Conservation (phyloP, 2,797 vertebrate species). For the Manis javanica region DNA sequence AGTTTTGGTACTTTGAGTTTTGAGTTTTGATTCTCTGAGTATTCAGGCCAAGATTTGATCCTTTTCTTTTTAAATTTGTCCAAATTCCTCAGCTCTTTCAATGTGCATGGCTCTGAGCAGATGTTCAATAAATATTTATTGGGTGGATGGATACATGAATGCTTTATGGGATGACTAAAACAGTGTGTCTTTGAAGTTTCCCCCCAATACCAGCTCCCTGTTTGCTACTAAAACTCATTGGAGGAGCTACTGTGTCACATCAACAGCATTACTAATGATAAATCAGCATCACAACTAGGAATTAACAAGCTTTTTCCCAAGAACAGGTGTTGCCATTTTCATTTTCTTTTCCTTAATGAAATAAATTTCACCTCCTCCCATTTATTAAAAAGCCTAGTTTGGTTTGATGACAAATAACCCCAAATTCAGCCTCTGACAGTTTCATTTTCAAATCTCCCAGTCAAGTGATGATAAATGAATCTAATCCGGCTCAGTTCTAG, state of each 20-base stretch:
- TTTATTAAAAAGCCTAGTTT: slow-evolving; percentile 65
- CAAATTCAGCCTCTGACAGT: slow-evolving; percentile 39
- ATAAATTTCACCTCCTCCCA: slow-evolving; percentile 55
- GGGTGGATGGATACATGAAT: background rate
- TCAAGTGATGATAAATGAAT: slow-evolving; percentile 50
- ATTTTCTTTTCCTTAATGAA: slow-evolving; percentile 51
- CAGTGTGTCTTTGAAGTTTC: background rate
- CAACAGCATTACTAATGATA: background rate
- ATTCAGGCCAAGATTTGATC: background rate
- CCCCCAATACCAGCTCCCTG: background rate
- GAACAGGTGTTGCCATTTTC: slow-evolving; percentile 39
- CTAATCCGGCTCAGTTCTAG: slow-evolving; percentile 17
- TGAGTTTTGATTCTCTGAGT: background rate
- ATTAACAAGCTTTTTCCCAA: background rate
- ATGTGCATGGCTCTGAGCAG: background rate
- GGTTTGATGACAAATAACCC: slow-evolving; percentile 46
- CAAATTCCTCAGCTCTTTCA: background rate
- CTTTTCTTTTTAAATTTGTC: background rate
- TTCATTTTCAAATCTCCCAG: slow-evolving; percentile 47
- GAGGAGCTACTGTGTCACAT: background rate
- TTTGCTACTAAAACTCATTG: slow-evolving; percentile 9
- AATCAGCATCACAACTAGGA: background rate
- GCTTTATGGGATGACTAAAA: slow-evolving; percentile 7
- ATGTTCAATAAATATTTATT: background rate
- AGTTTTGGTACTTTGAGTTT: background rate